Percentiles rank a stretch among this genome's conserved stretches.
phyloP scores from a whole-genome alignment of 2,113 vertebrate species.

The Corapipo altera region DNA sequence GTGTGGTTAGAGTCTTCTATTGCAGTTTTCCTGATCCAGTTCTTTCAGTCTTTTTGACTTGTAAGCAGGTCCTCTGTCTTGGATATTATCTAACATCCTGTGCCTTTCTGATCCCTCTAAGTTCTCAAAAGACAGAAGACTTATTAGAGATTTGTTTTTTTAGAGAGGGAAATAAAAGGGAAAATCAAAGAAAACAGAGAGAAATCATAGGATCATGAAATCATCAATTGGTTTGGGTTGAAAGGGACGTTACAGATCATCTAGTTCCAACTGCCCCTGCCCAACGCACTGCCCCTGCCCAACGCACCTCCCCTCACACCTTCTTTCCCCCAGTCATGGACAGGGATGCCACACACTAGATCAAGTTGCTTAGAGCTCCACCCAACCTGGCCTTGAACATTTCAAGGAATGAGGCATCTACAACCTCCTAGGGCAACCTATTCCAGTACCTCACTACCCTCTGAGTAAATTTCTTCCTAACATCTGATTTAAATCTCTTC shows the following conservation, averaged over 20 bases:
- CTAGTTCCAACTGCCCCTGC: neutral
- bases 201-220: neutral
- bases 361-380: neutral
- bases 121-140: neutral
- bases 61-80: neutral
- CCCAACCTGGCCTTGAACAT: neutral
- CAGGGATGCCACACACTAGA: neutral
- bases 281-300: neutral
- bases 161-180: neutral
- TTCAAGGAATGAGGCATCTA: neutral
- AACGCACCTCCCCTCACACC: neutral
- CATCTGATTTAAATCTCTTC: neutral
- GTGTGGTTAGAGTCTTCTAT: neutral
- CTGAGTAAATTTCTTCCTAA: neutral
- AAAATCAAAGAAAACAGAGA: neutral
- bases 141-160: neutral
- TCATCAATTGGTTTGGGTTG: neutral
- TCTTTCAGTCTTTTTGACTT: neutral
- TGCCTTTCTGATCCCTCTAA: neutral
- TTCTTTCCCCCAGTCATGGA: neutral
- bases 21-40: neutral
- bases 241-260: neutral
- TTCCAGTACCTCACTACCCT: neutral
- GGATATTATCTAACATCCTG: neutral
- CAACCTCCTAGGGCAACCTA: neutral